phyloP scores from a whole-genome alignment of 2,888 invertebrate species.

The Craniophora ligustri region DNA sequence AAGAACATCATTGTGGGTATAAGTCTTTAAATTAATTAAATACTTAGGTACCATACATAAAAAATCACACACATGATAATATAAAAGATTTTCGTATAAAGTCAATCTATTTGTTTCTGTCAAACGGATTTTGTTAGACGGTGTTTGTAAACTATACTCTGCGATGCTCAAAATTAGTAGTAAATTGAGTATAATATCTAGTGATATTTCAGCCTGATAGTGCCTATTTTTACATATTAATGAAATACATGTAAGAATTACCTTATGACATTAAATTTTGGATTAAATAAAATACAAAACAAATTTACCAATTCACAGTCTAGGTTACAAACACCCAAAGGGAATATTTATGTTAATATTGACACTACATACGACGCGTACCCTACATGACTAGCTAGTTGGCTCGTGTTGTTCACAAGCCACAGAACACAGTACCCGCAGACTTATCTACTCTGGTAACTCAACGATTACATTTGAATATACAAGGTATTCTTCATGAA shows the following conservation, averaged over 20 bases:
- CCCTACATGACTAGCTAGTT: constrained; percentile 62
- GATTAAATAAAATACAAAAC: too few relatives aligned
- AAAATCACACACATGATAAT: constrained; percentile 4
- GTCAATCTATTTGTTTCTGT: constrained; percentile 33
- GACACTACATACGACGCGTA: constrained; percentile 34
- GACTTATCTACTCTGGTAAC: constrained; percentile 35
- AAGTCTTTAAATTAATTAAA: too few relatives aligned
- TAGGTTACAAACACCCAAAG: constrained; percentile 9
- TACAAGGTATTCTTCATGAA: constrained; percentile 13
- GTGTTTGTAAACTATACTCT: constrained; percentile 16
- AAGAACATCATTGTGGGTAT: too few relatives aligned
- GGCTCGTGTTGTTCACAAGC: constrained; percentile 34
- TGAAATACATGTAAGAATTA: too few relatives aligned
- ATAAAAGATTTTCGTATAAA: constrained; percentile 16
- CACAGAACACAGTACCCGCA: constrained; percentile 40
- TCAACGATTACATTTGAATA: constrained; percentile 26
- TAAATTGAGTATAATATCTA: too few relatives aligned
- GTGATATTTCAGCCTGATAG: too few relatives aligned
- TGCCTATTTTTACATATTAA: too few relatives aligned
- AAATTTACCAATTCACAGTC: neutral
- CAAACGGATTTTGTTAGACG: neutral
- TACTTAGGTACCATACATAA: neutral
- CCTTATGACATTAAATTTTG: too few relatives aligned
- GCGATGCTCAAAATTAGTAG: too few relatives aligned
- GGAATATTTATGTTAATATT: constrained; percentile 16